These are phyloP conservation scores for Hypomecis atomaria DNA, from an alignment of 2,888 invertebrate species.

Conservation along the genomic window DNA sequence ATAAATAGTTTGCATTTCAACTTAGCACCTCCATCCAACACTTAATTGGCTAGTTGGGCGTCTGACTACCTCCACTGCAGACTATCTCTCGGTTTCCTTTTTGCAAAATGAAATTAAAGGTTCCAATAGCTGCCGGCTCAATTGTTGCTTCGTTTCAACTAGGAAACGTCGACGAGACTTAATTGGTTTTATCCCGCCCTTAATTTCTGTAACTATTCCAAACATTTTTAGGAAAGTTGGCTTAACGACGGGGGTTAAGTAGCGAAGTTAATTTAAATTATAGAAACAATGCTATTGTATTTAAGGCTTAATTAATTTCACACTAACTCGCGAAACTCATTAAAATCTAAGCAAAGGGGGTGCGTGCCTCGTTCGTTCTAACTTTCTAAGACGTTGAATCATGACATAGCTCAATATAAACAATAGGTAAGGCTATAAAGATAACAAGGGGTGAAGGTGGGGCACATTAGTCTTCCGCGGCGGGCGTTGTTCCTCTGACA, in stretches of 20 bases:
- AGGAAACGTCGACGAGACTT: slow-evolving; percentile 12
- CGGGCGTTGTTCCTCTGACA: slow-evolving; percentile 74
- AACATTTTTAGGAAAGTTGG: slow-evolving; percentile 20
- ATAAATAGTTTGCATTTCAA: slow-evolving; percentile 45
- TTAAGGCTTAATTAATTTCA: slow-evolving; percentile 31
- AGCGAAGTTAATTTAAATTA: slow-evolving; percentile 30
- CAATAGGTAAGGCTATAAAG: slow-evolving; percentile 67
- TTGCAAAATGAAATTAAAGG: slow-evolving; percentile 30
- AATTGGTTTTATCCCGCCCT: slow-evolving; percentile 15
- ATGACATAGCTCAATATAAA: slow-evolving; percentile 66
- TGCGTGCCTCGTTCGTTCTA: slow-evolving; percentile 30
- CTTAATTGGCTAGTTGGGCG: slow-evolving; percentile 38
- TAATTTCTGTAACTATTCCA: slow-evolving; percentile 23
- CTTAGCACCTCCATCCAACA: slow-evolving; percentile 40
- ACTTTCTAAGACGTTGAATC: slow-evolving; percentile 49
- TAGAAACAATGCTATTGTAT: slow-evolving; percentile 32
- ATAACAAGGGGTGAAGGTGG: slow-evolving; percentile 72
- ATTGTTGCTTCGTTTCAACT: slow-evolving; percentile 14
- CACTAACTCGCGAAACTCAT: slow-evolving; percentile 32
- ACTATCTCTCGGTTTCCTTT: slow-evolving; percentile 29
- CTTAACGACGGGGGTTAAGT: slow-evolving; percentile 20
- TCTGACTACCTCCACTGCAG: slow-evolving; percentile 19
- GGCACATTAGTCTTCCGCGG: slow-evolving; percentile 69
- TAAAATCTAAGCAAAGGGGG: slow-evolving; percentile 31
- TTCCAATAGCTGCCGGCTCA: slow-evolving; percentile 17